Evolutionary conservation across 1,140 invertebrate species (phyloP).

Genomic region (Macrostomum lignano): DNA sequence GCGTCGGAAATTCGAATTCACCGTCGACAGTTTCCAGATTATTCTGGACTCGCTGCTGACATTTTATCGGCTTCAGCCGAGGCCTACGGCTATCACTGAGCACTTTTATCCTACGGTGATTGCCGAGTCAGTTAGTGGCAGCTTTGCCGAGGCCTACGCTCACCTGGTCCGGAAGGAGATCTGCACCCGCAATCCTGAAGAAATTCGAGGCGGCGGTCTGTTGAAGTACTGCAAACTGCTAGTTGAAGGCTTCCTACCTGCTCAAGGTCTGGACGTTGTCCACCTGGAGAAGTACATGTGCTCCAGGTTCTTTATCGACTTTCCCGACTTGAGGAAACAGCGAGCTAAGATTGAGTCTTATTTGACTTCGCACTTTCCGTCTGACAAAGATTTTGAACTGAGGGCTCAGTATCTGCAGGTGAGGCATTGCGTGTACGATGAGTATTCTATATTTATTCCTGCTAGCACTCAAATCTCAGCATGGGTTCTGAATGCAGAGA

Average conservation of each 20-base stretch:
- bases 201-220: constrained; percentile 86
- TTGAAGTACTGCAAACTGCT: constrained; percentile 91
- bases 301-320: constrained; percentile 98
- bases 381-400: too few relatives aligned
- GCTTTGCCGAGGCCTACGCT: constrained; percentile 70
- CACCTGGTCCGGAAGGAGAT: constrained; percentile 73
- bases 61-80: constrained; percentile 43
- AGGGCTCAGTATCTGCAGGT: too few relatives aligned
- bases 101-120: constrained; percentile 86
- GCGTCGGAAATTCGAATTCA: constrained; percentile 94
- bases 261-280: constrained; percentile 56
- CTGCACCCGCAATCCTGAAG: constrained; percentile 76
- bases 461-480: too few relatives aligned
- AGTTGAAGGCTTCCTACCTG: constrained; percentile 60
- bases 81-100: constrained; percentile 55
- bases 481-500: too few relatives aligned
- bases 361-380: constrained; percentile 32
- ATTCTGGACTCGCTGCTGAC: constrained; percentile 69
- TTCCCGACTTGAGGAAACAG: constrained; percentile 68
- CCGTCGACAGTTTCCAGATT: constrained; percentile 94
- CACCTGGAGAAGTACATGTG: constrained; percentile 89
- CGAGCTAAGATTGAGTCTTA: constrained; percentile 69
- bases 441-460: too few relatives aligned
- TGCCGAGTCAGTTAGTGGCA: constrained; percentile 84
- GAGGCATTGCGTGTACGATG: too few relatives aligned